These are phyloP conservation scores for Sus cebifrons DNA, from an alignment of 2,797 vertebrate genomes.

Conservation along the genomic window DNA sequence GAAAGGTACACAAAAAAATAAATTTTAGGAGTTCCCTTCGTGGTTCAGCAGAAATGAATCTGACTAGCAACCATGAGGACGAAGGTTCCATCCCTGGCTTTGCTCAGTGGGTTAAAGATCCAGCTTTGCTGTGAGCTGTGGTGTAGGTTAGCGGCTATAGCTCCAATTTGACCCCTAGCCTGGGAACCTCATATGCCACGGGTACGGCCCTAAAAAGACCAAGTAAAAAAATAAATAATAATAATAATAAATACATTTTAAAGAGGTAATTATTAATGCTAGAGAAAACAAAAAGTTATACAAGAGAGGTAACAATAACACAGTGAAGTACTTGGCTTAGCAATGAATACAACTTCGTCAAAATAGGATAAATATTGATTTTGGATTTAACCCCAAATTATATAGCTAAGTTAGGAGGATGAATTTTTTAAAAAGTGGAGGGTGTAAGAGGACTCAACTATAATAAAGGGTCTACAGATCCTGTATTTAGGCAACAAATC, in stretches of 20 bases:
- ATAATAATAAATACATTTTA: not conserved
- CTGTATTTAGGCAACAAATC: not conserved
- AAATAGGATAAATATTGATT: slow-evolving; percentile 17
- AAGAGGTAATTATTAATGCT: slow-evolving; percentile 30
- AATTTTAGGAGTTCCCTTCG: not conserved
- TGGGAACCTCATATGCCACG: too few species aligned
- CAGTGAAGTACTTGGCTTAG: not conserved
- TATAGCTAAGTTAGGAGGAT: not conserved
- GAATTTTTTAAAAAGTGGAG: not conserved
- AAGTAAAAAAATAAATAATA: too few species aligned
- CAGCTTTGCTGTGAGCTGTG: too few species aligned
- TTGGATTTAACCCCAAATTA: slow-evolving; percentile 46
- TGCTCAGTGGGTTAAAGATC: too few species aligned
- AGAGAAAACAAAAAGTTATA: slow-evolving; percentile 32
- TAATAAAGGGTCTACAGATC: not conserved
- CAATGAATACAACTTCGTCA: not conserved
- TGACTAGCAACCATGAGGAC: too few species aligned
- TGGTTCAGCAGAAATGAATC: too few species aligned
- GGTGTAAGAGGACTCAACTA: not conserved
- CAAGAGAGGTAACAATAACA: slow-evolving; percentile 4
- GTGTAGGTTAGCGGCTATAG: too few species aligned
- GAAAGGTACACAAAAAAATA: not conserved
- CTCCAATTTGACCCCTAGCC: too few species aligned
- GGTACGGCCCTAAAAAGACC: too few species aligned
- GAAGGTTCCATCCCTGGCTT: too few species aligned